Evolutionary conservation across 2,797 vertebrate species (phyloP), one percentile per base, ranked within the genome.

Genomic region (Hippoglossus hippoglossus): DNA sequence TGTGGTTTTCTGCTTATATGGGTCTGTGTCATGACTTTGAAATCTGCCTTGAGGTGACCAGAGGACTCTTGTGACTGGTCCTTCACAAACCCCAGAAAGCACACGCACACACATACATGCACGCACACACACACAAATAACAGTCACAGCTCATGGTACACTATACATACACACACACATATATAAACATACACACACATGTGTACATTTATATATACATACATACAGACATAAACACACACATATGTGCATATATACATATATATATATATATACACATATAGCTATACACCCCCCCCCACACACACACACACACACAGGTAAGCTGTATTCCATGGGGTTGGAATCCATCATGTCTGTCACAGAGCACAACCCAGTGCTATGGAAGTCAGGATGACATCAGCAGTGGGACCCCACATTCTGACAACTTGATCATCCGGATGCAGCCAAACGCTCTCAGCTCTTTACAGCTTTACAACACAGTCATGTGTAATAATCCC

Each of bases 341-440:
- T 51, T 68, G 51, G 81, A 82, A 85, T 88, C 83, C 77, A 86
- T 92, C 79, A 85, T 59, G 71, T 78, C 82, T 74, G 79, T 87
- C 83, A 84, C 71, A 57, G 53, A 81, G 72, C 72, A 53, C 49
- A 52, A 71, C 75, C 79, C 77, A 1, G 6, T 78, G 82, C 63
- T 56, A 65, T 31, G 58, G 68, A 81, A 81, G 87, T 88, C 79
- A 65, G 56, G 3, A 66, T 54, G 60, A 66, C 85, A 80, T 70
- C 62, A 70, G 71, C 57, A 25, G 58, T 18, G 19, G 83, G 67
- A 71, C 25, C 50, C 60, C 60, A 59, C 62, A 61, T 46, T 25
- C 71, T 77, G 83, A 89, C 87, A 87, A 88, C 80, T 80, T 75
- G 71, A 85, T 89, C 75, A 84, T 90, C 76, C 83, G 59, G 76